phyloP scores from a whole-genome alignment of 1,140 invertebrate genomes.

The Drosophila albomicans region DNA sequence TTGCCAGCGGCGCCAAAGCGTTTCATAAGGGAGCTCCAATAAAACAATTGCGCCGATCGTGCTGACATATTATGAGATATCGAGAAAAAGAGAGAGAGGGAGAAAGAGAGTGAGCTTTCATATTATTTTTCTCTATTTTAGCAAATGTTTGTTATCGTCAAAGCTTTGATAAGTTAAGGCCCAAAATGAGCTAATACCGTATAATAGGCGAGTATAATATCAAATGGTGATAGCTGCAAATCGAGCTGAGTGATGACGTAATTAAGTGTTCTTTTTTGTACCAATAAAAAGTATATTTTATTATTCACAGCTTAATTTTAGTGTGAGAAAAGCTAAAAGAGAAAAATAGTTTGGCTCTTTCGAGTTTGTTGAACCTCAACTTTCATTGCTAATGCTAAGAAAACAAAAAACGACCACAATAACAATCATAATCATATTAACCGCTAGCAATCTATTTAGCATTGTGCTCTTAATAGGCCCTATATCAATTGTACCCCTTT shows the following conservation, averaged over 20 bases:
- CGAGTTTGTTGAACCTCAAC: slow-evolving; percentile 16
- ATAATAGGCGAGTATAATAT: slow-evolving; percentile 28
- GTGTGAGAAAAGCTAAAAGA: background rate
- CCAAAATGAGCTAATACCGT: slow-evolving; percentile 33
- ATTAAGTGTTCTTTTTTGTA: background rate
- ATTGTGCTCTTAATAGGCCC: slow-evolving; percentile 31
- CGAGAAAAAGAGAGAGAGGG: background rate
- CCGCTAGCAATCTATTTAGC: slow-evolving; percentile 19
- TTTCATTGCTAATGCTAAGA: slow-evolving; percentile 31
- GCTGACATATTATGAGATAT: background rate
- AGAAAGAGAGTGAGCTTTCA: background rate
- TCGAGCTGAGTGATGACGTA: slow-evolving; percentile 24
- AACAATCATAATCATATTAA: slow-evolving; percentile 11
- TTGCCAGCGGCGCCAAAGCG: slow-evolving; percentile 6
- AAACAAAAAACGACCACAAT: slow-evolving; percentile 13
- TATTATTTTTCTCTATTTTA: slow-evolving; percentile 12
- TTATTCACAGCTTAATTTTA: background rate
- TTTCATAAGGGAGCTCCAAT: slow-evolving; percentile 2
- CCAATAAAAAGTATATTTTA: background rate
- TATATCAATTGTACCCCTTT: slow-evolving; percentile 6
- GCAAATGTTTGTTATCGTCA: slow-evolving; percentile 18
- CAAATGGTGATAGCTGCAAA: slow-evolving; percentile 17
- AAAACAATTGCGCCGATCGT: slow-evolving; percentile 17
- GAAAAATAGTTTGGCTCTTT: slow-evolving; percentile 13
- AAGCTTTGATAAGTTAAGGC: slow-evolving; percentile 33